Evolutionary conservation across 1,140 invertebrate genomes (phyloP).

Genomic region (Lordiphosa mommai): DNA sequence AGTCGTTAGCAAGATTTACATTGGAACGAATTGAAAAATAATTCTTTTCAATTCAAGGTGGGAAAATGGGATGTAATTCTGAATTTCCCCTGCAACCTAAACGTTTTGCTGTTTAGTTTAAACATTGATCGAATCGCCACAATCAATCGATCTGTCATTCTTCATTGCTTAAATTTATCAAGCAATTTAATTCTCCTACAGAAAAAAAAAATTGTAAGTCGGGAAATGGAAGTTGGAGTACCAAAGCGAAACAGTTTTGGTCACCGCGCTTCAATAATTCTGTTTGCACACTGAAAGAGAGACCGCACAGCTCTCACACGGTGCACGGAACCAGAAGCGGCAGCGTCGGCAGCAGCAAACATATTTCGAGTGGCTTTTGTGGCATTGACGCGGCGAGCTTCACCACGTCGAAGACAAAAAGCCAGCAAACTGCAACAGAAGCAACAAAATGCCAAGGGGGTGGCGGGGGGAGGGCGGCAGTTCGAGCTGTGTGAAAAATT

Average conservation of each 20-base stretch:
- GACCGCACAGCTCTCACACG: conserved; percentile 4
- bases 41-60: too few relatives aligned
- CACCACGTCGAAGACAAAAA: conserved; percentile 47
- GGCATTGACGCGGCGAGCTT: conserved; percentile 44
- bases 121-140: too few relatives aligned
- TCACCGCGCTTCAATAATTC: conserved; percentile 69
- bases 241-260: conserved; percentile 34
- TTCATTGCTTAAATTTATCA: not conserved
- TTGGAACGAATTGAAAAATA: too few relatives aligned
- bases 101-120: too few relatives aligned
- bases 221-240: not conserved
- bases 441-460: conserved; percentile 1
- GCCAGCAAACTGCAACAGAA: conserved; percentile 42
- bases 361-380: conserved; percentile 74
- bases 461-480: not conserved
- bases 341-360: conserved; percentile 31
- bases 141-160: too few relatives aligned
- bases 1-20: too few relatives aligned
- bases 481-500: conserved; percentile 42
- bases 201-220: not conserved
- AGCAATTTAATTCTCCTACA: conserved; percentile 48
- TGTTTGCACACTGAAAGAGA: conserved; percentile 49
- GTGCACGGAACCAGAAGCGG: not conserved
- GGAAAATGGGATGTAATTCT: too few relatives aligned
- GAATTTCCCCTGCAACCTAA: too few relatives aligned